These are phyloP conservation scores for Cynocephalus volans DNA, from an alignment of 2,113 vertebrate genomes.

Conservation along the genomic window DNA sequence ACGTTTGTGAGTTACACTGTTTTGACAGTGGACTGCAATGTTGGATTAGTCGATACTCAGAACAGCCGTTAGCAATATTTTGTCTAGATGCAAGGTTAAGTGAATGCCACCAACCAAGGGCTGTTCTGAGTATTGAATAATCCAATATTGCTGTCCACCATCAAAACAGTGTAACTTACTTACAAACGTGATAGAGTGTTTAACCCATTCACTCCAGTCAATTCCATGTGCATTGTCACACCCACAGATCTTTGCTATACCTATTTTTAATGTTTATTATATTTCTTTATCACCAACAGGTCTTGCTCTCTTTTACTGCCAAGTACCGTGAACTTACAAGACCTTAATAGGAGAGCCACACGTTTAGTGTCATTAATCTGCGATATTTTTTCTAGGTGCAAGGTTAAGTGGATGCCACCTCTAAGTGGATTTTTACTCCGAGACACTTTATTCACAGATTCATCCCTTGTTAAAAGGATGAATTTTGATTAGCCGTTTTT, in stretches of 20 bases:
- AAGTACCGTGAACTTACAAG: neutral
- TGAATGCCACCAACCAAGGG: no score
- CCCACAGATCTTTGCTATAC: neutral
- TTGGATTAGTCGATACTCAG: no score
- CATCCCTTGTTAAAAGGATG: neutral
- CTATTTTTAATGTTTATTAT: neutral
- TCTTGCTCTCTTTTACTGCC: constrained; percentile 1
- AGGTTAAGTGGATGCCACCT: neutral
- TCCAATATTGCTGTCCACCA: neutral
- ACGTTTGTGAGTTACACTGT: no score
- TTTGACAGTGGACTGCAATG: no score
- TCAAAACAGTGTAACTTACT: neutral
- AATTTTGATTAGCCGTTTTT: constrained; percentile 19
- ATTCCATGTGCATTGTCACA: neutral
- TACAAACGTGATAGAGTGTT: neutral
- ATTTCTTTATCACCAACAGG: neutral
- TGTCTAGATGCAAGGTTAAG: no score
- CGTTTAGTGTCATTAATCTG: neutral
- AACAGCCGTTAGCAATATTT: no score
- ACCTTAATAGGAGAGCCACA: neutral
- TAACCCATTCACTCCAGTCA: neutral
- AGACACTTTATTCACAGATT: neutral
- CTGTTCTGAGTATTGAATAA: neutral
- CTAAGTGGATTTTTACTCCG: neutral
- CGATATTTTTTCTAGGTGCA: constrained; percentile 3